Conservation (phyloP, 2,888 invertebrate species). For the Tuta absoluta region DNA sequence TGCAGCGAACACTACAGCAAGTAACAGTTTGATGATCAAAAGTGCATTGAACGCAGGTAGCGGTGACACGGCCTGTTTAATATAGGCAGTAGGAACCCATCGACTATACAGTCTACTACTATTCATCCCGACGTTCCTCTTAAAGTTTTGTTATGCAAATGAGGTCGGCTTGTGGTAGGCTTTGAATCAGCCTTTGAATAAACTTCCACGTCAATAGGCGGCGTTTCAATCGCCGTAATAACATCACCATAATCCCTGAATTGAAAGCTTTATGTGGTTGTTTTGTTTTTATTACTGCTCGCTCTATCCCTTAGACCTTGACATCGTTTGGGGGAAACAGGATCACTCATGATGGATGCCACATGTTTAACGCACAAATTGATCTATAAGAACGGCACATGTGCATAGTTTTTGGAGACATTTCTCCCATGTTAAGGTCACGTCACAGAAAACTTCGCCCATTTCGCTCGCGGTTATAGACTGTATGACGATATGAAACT, state of each 20-base stretch:
- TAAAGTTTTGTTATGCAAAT: constrained; percentile 25
- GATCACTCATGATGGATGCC: constrained; percentile 7
- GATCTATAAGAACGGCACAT: neutral
- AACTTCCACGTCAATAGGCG: constrained; percentile 17
- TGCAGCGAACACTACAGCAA: neutral
- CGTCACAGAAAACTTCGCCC: neutral
- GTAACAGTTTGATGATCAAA: constrained; percentile 10
- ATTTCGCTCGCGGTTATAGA: too few relatives aligned
- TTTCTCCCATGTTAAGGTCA: neutral
- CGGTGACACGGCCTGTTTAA: constrained; percentile 10
- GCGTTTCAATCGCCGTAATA: constrained; percentile 3
- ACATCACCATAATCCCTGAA: neutral
- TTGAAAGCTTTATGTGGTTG: constrained; percentile 15
- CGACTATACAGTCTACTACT: neutral
- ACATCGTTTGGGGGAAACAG: neutral
- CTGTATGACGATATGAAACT: neutral
- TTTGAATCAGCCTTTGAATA: constrained; percentile 6
- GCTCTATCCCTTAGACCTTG: constrained; percentile 14
- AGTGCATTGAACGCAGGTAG: constrained; percentile 19
- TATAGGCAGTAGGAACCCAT: neutral
- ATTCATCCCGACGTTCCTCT: constrained; percentile 7
- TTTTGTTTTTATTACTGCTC: neutral
- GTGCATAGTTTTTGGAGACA: neutral
- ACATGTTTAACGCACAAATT: constrained; percentile 3
- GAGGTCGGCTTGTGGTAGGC: constrained; percentile 25